Base-by-base conservation (phyloP, 2,888 invertebrate genomes). In the Polylopha cassiicola region DNA sequence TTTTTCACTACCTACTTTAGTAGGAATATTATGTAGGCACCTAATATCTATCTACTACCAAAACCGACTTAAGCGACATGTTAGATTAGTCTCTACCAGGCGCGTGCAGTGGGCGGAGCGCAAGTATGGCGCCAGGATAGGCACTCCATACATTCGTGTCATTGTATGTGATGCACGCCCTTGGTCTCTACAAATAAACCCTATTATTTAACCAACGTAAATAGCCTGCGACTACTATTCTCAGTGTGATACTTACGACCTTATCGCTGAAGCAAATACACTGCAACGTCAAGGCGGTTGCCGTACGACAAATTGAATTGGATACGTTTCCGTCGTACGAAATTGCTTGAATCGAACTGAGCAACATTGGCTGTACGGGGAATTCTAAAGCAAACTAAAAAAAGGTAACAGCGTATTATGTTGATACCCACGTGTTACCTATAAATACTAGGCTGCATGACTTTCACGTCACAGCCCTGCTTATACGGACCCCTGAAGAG, bases 401-500 rank as follows among this genome's bases (percentile, higher is more conserved):
- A n/a, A 26, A 9, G 20, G 9, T 20, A 10, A 10, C 17, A 18
- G 18, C 11, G n/a, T n/a, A n/a, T n/a, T 14, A 18, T 24, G 8
- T 6, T 14, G 7, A n/a, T n/a, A n/a, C n/a, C n/a, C n/a, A 9
- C 8, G 8, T n/a, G 27, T n/a, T n/a, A 30, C 7, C 10, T 39
- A 34, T 16, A 7, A 16, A 36, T 30, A 26, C 20, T 26, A 18
- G 16, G 6, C 10, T 22, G 26, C 24, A 41, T 30, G 31, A 8
- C 26, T 39, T 24, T 23, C 15, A 21, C 65, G 67, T 65, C 68
- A 63, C 70, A 61, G 57, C 62, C 62, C 72, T 76, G 70, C 76
- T 75, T 69, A 30, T 36, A 67, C 63, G 58, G 65, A 65, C 71
- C 65, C 51, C 66, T 72, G 69, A 68, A 78, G 77, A 73, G 81